Evolutionary conservation across 2,888 invertebrate genomes (phyloP).

Genomic region (Agrotis exclamationis): DNA sequence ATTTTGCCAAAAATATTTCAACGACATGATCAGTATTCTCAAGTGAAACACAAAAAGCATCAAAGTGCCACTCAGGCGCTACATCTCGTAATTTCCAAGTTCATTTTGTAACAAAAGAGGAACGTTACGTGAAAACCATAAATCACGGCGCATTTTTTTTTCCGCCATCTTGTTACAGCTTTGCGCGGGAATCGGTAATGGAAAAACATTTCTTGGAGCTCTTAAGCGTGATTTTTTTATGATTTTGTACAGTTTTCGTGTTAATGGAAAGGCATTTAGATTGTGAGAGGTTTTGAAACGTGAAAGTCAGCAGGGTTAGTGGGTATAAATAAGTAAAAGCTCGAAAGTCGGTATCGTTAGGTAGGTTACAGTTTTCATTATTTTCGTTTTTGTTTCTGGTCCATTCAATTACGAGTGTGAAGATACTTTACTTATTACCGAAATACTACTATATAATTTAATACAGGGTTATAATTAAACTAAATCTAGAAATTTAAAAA

Average conservation of each 20-base stretch:
- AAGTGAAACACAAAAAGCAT: slow-evolving; percentile 47
- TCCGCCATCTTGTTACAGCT: slow-evolving; percentile 46
- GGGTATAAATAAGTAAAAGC: background rate
- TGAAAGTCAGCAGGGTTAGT: slow-evolving; percentile 36
- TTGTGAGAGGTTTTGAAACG: slow-evolving; percentile 44
- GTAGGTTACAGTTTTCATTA: background rate
- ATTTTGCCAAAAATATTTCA: slow-evolving; percentile 24
- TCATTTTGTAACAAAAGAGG: slow-evolving; percentile 59
- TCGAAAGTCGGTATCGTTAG: slow-evolving; percentile 14
- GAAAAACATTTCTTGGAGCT: slow-evolving; percentile 45
- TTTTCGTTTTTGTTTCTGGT: slow-evolving; percentile 7
- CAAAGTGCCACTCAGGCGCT: slow-evolving; percentile 48
- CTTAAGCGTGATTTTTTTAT: slow-evolving; percentile 42
- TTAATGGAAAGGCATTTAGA: slow-evolving; percentile 54
- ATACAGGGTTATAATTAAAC: too few relatives aligned
- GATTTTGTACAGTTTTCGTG: slow-evolving; percentile 48
- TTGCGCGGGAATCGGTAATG: slow-evolving; percentile 49
- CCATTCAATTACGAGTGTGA: background rate
- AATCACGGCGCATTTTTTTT: slow-evolving; percentile 58
- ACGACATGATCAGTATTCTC: slow-evolving; percentile 23
- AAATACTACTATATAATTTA: too few relatives aligned
- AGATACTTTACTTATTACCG: background rate
- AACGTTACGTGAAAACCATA: slow-evolving; percentile 57
- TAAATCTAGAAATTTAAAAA: too few relatives aligned
- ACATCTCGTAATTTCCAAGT: slow-evolving; percentile 55